Percentiles rank a stretch among this genome's conserved stretches.
Conservation (phyloP, 2,113 vertebrate species). For the Patagioenas fasciata region DNA sequence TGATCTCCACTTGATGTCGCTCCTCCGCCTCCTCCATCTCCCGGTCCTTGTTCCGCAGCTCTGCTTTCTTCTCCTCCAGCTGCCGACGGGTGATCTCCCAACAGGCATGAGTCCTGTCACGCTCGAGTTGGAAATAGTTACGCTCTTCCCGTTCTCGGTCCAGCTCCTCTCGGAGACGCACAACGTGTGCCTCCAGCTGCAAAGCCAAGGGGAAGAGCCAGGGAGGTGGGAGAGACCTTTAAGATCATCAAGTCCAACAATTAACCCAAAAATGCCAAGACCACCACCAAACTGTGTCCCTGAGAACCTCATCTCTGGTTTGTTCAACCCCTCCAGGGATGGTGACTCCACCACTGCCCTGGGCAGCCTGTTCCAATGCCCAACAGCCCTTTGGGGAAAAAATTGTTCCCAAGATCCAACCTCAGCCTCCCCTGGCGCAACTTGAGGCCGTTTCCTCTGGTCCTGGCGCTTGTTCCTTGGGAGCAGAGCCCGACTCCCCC, state of each 20-base stretch:
- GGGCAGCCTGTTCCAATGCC: too few relatives aligned
- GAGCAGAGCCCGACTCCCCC: too few relatives aligned
- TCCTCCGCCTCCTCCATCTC: constrained; percentile 88
- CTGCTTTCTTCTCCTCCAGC: constrained; percentile 83
- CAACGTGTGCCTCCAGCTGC: constrained; percentile 87
- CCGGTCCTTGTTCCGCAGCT: constrained; percentile 82
- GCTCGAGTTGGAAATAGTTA: constrained; percentile 92
- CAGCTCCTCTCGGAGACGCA: constrained; percentile 84
- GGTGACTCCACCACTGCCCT: too few relatives aligned
- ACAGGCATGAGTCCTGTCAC: constrained; percentile 86
- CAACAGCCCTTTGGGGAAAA: too few relatives aligned
- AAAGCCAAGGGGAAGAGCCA: background rate
- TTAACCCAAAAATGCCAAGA: background rate
- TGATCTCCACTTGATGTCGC: constrained; percentile 88
- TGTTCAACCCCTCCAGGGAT: too few relatives aligned
- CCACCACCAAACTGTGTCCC: background rate
- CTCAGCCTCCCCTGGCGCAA: too few relatives aligned
- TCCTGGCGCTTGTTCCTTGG: background rate
- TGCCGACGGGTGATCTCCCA: constrained; percentile 86
- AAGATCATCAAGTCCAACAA: background rate
- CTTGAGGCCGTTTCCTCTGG: too few relatives aligned
- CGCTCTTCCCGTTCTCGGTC: constrained; percentile 90
- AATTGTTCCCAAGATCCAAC: too few relatives aligned
- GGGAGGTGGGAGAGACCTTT: background rate
- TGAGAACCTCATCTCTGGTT: too few relatives aligned